Percentiles rank a stretch among this genome's conserved stretches.
These are phyloP conservation scores for Eurosta solidaginis DNA, from an alignment of 1,140 invertebrate species.

Conservation along the genomic window DNA sequence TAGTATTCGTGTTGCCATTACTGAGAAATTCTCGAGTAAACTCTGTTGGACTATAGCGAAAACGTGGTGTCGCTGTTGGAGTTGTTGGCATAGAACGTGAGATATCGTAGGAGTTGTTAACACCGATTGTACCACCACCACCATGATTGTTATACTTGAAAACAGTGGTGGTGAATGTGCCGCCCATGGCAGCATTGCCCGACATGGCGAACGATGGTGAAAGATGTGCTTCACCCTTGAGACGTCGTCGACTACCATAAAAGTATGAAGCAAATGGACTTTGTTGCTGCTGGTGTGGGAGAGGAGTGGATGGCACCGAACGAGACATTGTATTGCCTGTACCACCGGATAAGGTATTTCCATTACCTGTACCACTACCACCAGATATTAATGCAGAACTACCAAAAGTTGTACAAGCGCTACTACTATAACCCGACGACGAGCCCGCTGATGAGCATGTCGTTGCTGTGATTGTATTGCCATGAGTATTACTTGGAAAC, in stretches of 20 bases:
- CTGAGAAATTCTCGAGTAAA: slow-evolving; percentile 65
- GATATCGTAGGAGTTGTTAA: slow-evolving; percentile 53
- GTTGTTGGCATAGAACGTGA: slow-evolving; percentile 71
- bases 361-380: slow-evolving; percentile 25
- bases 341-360: slow-evolving; percentile 29
- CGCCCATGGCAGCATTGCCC: background rate
- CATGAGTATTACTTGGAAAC: slow-evolving; percentile 44
- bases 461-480: slow-evolving; percentile 46
- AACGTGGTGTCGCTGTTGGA: slow-evolving; percentile 62
- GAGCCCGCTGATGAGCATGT: slow-evolving; percentile 54
- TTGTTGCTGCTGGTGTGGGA: slow-evolving; percentile 60
- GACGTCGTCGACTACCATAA: slow-evolving; percentile 54
- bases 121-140: slow-evolving; percentile 39
- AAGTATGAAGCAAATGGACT: slow-evolving; percentile 46
- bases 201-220: slow-evolving; percentile 45
- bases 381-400: slow-evolving; percentile 34
- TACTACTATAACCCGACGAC: slow-evolving; percentile 52
- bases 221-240: slow-evolving; percentile 36
- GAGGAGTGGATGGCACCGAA: slow-evolving; percentile 68
- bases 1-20: slow-evolving; percentile 66
- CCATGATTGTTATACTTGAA: slow-evolving; percentile 37
- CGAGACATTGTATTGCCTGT: slow-evolving; percentile 58
- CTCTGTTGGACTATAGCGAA: slow-evolving; percentile 64
- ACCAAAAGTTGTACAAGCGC: slow-evolving; percentile 36
- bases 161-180: slow-evolving; percentile 23